Base-by-base conservation (phyloP, 2,113 vertebrate genomes). In the Notothenia coriiceps region DNA sequence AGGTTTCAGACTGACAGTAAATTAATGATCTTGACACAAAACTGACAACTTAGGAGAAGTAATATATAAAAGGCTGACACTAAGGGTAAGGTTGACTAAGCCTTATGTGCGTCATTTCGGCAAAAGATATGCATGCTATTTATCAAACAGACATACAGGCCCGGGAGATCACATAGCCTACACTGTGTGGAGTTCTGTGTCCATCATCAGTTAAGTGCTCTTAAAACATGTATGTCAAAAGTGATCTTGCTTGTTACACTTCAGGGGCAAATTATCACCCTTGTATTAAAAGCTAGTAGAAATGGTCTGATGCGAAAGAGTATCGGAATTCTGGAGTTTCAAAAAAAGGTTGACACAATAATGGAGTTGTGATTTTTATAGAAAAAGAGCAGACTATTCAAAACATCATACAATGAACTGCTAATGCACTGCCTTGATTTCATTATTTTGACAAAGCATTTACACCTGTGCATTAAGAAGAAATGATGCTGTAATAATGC, bases 21-120 rank as follows among this genome's bases (percentile, higher is more conserved):
- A 77, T 89, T 71, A 87, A 71, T 70, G 55, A 71, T 59, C 44
- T 49, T 71, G 76, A 80, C 73, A 71, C 17, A 46, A 67, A 74
- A 63, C 50, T 82, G 74, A 85, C 77, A 85, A 69, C n/a, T 72
- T 43, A 50, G 44, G 67, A 74, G 60, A 40, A 61, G 50, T 77
- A 22, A 74, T 60, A 68, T 65, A 77, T 55, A 56, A 79, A 66
- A 70, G 62, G 46, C 12, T 70, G 74, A 70, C 65, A 64, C 62
- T 2, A 20, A 61, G 44, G 72, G 76, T 76, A 18, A 61, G 29
- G 40, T 62, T 77, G 59, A 20, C 70, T 14, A n/a, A 80, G 55
- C 49, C 68, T 25, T 47, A 20, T 33, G 49, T 2, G 44, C 33
- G 52, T 74, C 17, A 82, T 79, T 84, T 70, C 60, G 82, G 40